These are phyloP conservation scores for Solenopsis invicta DNA, from an alignment of 1,140 invertebrate species.

Conservation along the genomic window DNA sequence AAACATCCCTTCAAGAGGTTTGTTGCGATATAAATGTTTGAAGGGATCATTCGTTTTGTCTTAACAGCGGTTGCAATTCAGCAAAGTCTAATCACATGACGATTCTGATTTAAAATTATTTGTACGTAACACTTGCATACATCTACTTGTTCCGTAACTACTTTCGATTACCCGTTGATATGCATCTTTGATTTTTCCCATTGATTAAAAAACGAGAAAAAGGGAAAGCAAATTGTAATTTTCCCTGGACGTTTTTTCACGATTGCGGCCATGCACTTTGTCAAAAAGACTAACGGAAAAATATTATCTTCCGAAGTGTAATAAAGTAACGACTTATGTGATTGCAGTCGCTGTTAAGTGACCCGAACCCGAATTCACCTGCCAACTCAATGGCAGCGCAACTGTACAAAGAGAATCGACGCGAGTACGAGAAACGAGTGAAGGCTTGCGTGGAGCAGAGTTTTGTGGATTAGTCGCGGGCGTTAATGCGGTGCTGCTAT, in stretches of 20 bases:
- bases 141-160: slow-evolving; percentile 52
- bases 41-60: slow-evolving; percentile 73
- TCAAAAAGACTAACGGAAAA: slow-evolving; percentile 9
- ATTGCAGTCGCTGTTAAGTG: slow-evolving; percentile 96
- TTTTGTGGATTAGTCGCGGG: slow-evolving; percentile 94
- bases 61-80: slow-evolving; percentile 87
- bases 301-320: slow-evolving; percentile 62
- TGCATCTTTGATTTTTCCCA: slow-evolving; percentile 5
- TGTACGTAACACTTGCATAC: slow-evolving; percentile 53
- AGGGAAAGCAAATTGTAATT: slow-evolving; percentile 12
- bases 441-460: slow-evolving; percentile 98
- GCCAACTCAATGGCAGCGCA: slow-evolving; percentile 98
- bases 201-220: neutral
- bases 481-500: slow-evolving; percentile 77
- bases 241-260: slow-evolving; percentile 39
- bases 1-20: neutral
- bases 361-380: slow-evolving; percentile 98
- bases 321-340: slow-evolving; percentile 84
- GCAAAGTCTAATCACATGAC: slow-evolving; percentile 81
- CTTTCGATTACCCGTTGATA: slow-evolving; percentile 47
- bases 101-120: slow-evolving; percentile 49
- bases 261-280: slow-evolving; percentile 59
- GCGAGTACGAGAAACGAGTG: slow-evolving; percentile 98
- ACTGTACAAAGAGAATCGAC: slow-evolving; percentile 97
- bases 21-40: slow-evolving; percentile 28